Evolutionary conservation across 2,113 vertebrate genomes (phyloP).

Genomic region (Sander lucioperca): DNA sequence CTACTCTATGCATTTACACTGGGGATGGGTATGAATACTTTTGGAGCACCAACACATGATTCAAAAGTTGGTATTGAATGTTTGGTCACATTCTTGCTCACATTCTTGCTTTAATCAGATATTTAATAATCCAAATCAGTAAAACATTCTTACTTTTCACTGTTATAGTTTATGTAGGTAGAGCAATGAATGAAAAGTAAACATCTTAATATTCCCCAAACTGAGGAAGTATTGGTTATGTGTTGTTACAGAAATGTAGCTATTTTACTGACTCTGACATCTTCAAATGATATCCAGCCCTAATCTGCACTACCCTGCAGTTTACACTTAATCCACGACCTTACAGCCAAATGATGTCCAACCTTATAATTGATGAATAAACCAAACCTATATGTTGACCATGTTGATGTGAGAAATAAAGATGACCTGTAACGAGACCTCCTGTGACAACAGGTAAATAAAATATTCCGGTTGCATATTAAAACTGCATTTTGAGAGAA

Average conservation of each 20-base stretch:
- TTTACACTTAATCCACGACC: neutral
- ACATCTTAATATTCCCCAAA: neutral
- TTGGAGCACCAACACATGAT: too few relatives aligned
- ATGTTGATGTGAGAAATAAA: neutral
- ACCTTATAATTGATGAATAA: neutral
- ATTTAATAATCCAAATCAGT: neutral
- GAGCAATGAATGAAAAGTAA: neutral
- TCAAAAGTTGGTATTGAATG: neutral
- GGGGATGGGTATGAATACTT: too few relatives aligned
- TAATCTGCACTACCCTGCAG: neutral
- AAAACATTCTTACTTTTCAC: neutral
- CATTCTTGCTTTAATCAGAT: neutral
- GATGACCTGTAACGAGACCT: neutral
- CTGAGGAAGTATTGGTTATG: neutral
- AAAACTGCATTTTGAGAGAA: neutral
- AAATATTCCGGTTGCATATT: neutral
- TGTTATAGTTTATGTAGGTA: neutral
- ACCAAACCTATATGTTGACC: neutral
- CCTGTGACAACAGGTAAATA: neutral
- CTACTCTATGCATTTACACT: neutral
- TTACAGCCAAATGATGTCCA: too few relatives aligned
- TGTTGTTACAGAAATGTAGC: neutral
- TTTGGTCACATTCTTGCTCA: neutral
- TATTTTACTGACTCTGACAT: neutral
- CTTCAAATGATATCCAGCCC: neutral